Base-by-base conservation (phyloP, 2,888 invertebrate genomes). In the Colletes collaris region DNA sequence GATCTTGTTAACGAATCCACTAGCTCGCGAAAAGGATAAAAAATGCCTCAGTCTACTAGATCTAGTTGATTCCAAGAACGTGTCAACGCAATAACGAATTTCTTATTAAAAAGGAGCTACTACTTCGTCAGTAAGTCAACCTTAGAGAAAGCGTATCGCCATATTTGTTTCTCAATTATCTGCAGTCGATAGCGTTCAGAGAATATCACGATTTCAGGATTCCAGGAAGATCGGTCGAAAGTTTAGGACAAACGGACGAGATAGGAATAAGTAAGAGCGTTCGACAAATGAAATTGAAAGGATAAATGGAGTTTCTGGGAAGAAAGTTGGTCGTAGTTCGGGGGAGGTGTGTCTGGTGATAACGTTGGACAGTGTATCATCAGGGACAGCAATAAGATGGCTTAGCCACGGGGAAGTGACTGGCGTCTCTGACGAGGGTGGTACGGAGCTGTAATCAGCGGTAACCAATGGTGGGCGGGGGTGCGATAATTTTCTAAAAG, bases 361-460 rank as follows among this genome's bases (percentile, higher is more conserved):
- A 88, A 85, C 84, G 76, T 72, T 27, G 77, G 75, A 59, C 60
- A 52, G 72, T 68, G 67, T 75, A 76, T 71, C 71, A 44, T 65
- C 66, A 27, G 70, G 62, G 63, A 46, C 63, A 50, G 19, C 66
- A 76, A 77, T 72, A 77, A 60, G 82, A 77, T 67, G 63, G 66
- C 62, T 79, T 75, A 80, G 62, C 50, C 27, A 27, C 35, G 64
- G 55, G 66, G 35, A 50, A 67, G 58, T 55, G 64, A 64, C 16
- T 86, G 87, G 88, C 85, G 82, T 83, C 67, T 87, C 82, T 89
- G 90, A 89, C 89, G 87, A 90, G 90, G 90, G 90, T 90, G 79
- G 67, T 64, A 67, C 46, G 70, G 70, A 64, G 72, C 83, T 79
- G 88, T 89, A 90, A 90, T 90, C 89, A 72, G 69, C 49, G 67